These are phyloP conservation scores for Mythimna vitellina DNA, from an alignment of 2,888 invertebrate genomes.

Conservation along the genomic window DNA sequence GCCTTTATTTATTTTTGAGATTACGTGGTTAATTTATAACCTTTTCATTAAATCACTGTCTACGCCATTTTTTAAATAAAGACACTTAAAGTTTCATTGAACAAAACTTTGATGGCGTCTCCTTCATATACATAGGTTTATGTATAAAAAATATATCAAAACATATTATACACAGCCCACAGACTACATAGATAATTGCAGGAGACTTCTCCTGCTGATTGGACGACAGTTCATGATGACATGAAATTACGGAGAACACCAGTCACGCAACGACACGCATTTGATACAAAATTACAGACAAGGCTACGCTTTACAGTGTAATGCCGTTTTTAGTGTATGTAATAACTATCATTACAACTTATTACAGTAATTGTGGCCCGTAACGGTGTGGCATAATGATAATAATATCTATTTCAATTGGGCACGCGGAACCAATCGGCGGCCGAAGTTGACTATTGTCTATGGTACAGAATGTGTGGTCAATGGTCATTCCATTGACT, in stretches of 20 bases:
- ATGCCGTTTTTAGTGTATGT: conserved; percentile 62
- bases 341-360: conserved; percentile 73
- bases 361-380: conserved; percentile 71
- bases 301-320: conserved; percentile 61
- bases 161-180: conserved; percentile 9
- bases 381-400: conserved; percentile 65
- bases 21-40: no score
- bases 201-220: conserved; percentile 51
- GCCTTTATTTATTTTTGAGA: no score
- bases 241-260: conserved; percentile 57
- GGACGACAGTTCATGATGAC: conserved; percentile 54
- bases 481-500: neutral
- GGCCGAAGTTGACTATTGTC: conserved; percentile 43
- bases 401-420: conserved; percentile 78
- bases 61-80: neutral
- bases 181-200: conserved; percentile 48
- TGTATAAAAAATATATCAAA: conserved; percentile 15
- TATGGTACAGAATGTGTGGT: conserved; percentile 34
- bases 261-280: conserved; percentile 65
- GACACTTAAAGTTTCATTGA: neutral
- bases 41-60: no score
- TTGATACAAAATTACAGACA: conserved; percentile 59
- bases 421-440: conserved; percentile 64
- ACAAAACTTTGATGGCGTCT: neutral
- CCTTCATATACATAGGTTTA: neutral